Evolutionary conservation across 1,140 invertebrate genomes (phyloP), one percentile per base, ranked within the genome.

Genomic region (Camponotus floridanus): DNA sequence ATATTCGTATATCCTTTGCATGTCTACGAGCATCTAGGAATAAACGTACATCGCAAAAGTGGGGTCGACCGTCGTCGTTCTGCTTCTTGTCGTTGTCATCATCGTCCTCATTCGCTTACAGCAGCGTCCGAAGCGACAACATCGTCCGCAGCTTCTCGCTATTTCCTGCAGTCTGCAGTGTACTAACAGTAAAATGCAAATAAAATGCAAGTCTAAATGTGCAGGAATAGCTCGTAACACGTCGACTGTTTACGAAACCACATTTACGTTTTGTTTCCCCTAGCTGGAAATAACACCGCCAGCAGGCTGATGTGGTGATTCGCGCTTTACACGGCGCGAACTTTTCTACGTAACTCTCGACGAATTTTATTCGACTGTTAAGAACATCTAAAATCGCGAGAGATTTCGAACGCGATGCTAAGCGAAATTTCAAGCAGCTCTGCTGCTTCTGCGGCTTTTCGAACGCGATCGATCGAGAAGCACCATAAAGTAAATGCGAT

Each of bases 131-230:
- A 64, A 65, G 61, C 62, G 55, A 57, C 45, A n/a, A 48, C 70
- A 67, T 78, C 71, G 61, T 85, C 81, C 15, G 15, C 71, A 85
- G 73, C 74, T 85, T 65, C 73, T 78, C 73, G 73, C 73, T 64
- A 65, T 85, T 67, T 85, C 61, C 73, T 55, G 61, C 81, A 85
- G 68, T 74, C 9, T 51, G 65, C 65, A n/a, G 42, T 18, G 79
- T 74, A 83, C 55, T 26, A 31, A 39, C 55, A 61, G 68, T 61
- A 83, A 83, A 83, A 83, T 83, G 79, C 79, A 83, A 83, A 83
- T 83, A 74, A 70, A 74, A 39, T 15, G 55, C 48, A 51, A 51
- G 79, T 74, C 42, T 74, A 83, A 83, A 83, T 83, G 79, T 18
- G 42, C 7, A n/a, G 31, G 55, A 45, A 74, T 74, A 48, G 79